Conservation (phyloP, 1,140 invertebrate species). For the Lutraria rhynchaena region DNA sequence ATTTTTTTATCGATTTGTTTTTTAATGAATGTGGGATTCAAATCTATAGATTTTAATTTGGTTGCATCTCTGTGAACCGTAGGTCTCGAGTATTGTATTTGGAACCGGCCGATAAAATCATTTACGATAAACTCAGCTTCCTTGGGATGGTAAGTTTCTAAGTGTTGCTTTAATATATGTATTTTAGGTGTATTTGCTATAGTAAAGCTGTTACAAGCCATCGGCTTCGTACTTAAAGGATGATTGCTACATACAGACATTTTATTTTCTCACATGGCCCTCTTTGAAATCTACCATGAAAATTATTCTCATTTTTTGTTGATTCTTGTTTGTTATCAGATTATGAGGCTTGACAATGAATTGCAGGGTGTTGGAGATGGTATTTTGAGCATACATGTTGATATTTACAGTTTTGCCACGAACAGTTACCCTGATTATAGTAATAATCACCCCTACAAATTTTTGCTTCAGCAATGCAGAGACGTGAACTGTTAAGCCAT, state of each 20-base stretch:
- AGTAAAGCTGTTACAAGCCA: neutral
- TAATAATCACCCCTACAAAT: neutral
- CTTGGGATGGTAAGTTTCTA: neutral
- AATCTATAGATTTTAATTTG: conserved; percentile 17
- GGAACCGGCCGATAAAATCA: conserved; percentile 32
- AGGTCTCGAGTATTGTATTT: conserved; percentile 13
- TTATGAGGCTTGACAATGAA: neutral
- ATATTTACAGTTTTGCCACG: conserved; percentile 5
- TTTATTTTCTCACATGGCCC: neutral
- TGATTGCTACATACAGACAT: neutral
- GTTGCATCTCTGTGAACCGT: conserved; percentile 2
- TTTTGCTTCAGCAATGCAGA: too few relatives aligned
- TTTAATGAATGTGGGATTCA: neutral
- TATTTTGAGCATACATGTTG: neutral
- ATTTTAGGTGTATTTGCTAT: neutral
- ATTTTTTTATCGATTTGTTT: conserved; percentile 10
- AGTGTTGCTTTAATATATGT: neutral
- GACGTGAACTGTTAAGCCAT: too few relatives aligned
- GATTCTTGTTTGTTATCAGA: too few relatives aligned
- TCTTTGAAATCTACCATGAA: neutral
- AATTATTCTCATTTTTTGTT: neutral
- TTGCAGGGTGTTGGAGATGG: neutral
- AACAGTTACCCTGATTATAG: conserved; percentile 9
- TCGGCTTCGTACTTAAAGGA: neutral
- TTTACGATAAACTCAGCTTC: neutral